Percentiles rank a stretch among this genome's conserved stretches.
These are phyloP conservation scores for Ischnus inquisitorius DNA, from an alignment of 2,888 invertebrate genomes.

Conservation along the genomic window DNA sequence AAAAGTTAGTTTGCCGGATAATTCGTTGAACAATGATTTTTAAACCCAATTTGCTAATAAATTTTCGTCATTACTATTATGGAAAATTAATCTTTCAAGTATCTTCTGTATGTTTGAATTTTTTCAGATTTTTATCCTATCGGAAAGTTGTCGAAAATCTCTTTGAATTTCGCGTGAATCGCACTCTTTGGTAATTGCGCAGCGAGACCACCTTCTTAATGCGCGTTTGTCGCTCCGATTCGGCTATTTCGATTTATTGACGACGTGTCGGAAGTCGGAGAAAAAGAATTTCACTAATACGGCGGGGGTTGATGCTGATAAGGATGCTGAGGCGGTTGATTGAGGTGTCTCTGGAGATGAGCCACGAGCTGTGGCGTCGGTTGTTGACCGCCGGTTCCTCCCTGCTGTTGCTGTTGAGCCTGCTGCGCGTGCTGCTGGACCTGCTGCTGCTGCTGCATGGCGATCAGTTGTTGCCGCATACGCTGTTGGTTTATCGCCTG, in stretches of 20 bases:
- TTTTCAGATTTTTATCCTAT: no score
- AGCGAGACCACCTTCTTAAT: no score
- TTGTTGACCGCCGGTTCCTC: conserved; percentile 83
- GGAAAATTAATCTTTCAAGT: no score
- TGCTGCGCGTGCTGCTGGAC: conserved; percentile 86
- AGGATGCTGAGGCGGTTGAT: conserved; percentile 85
- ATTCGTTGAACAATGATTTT: no score
- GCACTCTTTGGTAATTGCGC: no score
- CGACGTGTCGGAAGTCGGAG: conserved; percentile 43
- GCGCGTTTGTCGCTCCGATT: conserved; percentile 7
- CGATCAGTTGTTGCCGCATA: conserved; percentile 90
- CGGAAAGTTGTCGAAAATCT: no score
- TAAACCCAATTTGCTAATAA: no score
- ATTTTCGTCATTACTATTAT: no score
- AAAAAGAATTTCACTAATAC: conserved; percentile 81
- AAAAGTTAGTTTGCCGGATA: no score
- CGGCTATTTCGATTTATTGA: conserved; percentile 53
- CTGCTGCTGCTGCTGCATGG: conserved; percentile 88
- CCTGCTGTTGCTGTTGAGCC: conserved; percentile 83
- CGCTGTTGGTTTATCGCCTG: conserved; percentile 86
- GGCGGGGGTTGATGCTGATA: conserved; percentile 88
- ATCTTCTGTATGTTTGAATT: no score
- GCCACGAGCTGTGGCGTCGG: conserved; percentile 89
- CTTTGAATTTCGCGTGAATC: no score
- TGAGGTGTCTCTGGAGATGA: conserved; percentile 89